Base-by-base conservation (phyloP, 2,797 vertebrate genomes). In the Pseudochirops cupreus region DNA sequence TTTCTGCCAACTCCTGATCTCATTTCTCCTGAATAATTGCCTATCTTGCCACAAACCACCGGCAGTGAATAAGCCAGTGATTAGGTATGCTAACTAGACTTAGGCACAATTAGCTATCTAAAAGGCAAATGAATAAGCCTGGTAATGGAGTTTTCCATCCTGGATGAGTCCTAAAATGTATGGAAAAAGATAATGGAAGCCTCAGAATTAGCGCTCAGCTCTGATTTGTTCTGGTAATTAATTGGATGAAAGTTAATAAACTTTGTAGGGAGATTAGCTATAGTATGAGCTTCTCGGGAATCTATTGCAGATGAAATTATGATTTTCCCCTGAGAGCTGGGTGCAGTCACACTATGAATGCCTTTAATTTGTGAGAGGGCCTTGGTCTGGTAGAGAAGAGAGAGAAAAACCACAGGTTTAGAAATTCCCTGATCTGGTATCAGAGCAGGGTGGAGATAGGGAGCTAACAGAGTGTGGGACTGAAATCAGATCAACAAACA, bases 81-180 rank as follows among this genome's bases (percentile, higher is more conserved):
- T 94, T 96, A 96, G 93, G 55, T 96, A 94, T 96, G 95, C 96
- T 91, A 56, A 62, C 52, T 97, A 92, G 96, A 94, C 82, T 95
- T 93, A 67, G 91, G 91, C 96, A 62, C 96, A 97, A 98, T 97
- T 96, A 97, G 95, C 97, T 96, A 55, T 96, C 97, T 96, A 94
- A 97, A 50, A 96, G 92, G 95, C 94, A 59, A 92, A 55, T 92
- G 96, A 97, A 91, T 97, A 97, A 90, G 92, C 52, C 54, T 92
- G 74, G 56, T 97, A 96, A 96, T 89, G 93, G 94, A 92, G 94
- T 97, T 97, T 97, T 94, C 93, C 91, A 53, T 96, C 95, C 87
- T 62, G 29, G 57, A 82, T 95, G 94, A n/a, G 59, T 58, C 93
- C 96, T 96, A 95, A 95, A 91, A 91, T 56, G 39, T 0, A 14